phyloP scores from a whole-genome alignment of 2,113 vertebrate species.

The Spheniscus mendiculus region DNA sequence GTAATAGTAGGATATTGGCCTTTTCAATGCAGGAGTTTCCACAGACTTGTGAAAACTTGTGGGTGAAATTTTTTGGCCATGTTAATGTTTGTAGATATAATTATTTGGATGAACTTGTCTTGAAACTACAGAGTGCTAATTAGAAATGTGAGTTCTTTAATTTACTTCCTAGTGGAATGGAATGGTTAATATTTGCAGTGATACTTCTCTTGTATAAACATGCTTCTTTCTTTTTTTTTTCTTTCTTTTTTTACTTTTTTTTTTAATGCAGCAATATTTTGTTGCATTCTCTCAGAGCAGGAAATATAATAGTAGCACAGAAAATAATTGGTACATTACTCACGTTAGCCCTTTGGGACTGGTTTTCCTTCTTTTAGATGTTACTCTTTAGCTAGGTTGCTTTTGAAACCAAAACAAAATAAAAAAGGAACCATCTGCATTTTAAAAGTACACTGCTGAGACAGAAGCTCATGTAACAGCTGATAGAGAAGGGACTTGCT shows the following conservation, averaged over 20 bases:
- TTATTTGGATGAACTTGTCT: neutral
- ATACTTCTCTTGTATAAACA: neutral
- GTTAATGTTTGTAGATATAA: neutral
- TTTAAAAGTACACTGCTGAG: neutral
- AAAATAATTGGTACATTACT: slow-evolving; percentile 62
- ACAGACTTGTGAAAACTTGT: neutral
- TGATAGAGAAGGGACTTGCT: neutral
- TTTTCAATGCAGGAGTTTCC: neutral
- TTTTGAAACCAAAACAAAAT: slow-evolving; percentile 36
- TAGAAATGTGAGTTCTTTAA: too few species aligned
- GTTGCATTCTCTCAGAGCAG: slow-evolving; percentile 35
- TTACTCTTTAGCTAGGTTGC: neutral
- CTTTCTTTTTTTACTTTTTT: too few species aligned
- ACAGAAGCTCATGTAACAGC: neutral
- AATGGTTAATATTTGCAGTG: neutral
- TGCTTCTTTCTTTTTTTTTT: neutral
- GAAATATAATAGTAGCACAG: slow-evolving; percentile 36
- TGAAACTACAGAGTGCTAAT: neutral
- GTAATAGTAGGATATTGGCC: too few species aligned
- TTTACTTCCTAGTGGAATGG: neutral
- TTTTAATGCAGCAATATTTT: neutral
- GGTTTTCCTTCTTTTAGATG: neutral
- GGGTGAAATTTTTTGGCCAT: neutral
- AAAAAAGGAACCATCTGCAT: neutral
- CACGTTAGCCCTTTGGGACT: slow-evolving; percentile 3